Conservation (phyloP, 2,888 invertebrate genomes). For the Eulithis prunata region DNA sequence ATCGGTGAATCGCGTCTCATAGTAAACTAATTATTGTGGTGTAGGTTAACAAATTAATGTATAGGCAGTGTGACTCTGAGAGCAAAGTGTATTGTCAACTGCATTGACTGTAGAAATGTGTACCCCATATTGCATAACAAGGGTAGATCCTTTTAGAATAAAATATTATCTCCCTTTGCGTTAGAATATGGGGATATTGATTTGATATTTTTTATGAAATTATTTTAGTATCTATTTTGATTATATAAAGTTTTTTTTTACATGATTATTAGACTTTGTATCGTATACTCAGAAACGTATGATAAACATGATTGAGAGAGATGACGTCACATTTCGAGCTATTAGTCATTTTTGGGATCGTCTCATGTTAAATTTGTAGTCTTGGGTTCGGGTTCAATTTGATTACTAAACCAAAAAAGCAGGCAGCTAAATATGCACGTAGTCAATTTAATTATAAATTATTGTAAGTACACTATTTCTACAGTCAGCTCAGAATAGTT, state of each 20-base stretch:
- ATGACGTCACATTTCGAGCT: too few relatives aligned
- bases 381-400: too few relatives aligned
- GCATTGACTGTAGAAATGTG: constrained; percentile 21
- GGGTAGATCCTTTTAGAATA: background rate
- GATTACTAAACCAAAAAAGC: too few relatives aligned
- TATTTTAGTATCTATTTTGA: background rate
- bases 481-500: constrained; percentile 18
- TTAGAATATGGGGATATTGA: background rate
- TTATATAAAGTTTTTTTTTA: too few relatives aligned
- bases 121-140: background rate
- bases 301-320: too few relatives aligned
- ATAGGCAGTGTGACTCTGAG: constrained; percentile 27
- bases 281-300: too few relatives aligned
- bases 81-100: constrained; percentile 9
- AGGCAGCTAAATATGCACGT: too few relatives aligned
- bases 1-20: constrained; percentile 21
- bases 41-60: constrained; percentile 49
- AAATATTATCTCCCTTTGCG: too few relatives aligned
- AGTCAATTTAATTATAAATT: too few relatives aligned
- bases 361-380: too few relatives aligned
- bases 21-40: constrained; percentile 41
- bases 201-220: background rate
- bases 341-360: too few relatives aligned
- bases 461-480: constrained; percentile 8
- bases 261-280: too few relatives aligned